A percentile compares a stretch with the other conserved stretches of the same genome.
phyloP scores from a whole-genome alignment of 2,113 vertebrate genomes.

The Corythaixoides concolor region DNA sequence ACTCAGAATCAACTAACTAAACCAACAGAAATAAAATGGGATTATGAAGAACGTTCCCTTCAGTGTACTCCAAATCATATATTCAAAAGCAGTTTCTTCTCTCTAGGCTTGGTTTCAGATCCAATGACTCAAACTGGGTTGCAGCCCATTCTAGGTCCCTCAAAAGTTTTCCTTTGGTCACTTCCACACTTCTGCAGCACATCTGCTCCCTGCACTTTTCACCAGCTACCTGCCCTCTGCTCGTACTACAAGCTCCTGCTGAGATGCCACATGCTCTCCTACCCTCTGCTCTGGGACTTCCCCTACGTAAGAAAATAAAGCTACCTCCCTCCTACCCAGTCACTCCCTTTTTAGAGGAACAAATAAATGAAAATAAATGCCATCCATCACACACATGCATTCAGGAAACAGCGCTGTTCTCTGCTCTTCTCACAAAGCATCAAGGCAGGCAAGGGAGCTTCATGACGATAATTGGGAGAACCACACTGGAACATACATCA shows the following conservation, averaged over 20 bases:
- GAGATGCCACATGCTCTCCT: not conserved
- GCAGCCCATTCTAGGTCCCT: not conserved
- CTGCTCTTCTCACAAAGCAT: not conserved
- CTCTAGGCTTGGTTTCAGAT: not conserved
- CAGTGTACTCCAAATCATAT: not conserved
- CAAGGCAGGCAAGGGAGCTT: not conserved
- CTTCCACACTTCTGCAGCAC: not conserved
- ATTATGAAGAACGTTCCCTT: not conserved
- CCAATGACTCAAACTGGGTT: not conserved
- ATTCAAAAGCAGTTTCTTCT: not conserved
- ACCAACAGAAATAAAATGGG: not conserved
- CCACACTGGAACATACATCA: not conserved
- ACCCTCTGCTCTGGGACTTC: not conserved
- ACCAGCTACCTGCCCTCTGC: not conserved
- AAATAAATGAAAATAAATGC: constrained; percentile 19
- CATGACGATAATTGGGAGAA: not conserved
- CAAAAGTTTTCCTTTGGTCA: not conserved
- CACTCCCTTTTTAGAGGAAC: not conserved
- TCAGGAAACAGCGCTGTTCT: not conserved
- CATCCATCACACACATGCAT: not conserved
- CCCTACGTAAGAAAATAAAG: not conserved
- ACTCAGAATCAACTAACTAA: not conserved
- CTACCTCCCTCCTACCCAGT: not conserved
- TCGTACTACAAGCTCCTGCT: not conserved
- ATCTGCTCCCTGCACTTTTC: not conserved